phyloP scores from a whole-genome alignment of 2,888 invertebrate genomes.

The Drosophila subsilvestris region DNA sequence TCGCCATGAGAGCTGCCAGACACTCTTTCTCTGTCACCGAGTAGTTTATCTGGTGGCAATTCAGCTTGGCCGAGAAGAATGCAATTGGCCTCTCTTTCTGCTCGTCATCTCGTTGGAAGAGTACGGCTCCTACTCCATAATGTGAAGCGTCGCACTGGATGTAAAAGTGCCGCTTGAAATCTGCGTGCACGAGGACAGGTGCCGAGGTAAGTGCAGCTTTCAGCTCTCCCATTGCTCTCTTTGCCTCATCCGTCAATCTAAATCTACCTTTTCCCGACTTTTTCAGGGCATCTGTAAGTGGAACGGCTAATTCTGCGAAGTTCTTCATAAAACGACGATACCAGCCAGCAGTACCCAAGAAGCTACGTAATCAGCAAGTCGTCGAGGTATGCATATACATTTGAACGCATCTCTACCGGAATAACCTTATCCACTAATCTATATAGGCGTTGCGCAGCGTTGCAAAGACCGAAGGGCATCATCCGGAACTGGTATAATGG shows the following conservation, averaged over 20 bases:
- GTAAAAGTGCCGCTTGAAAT: neutral
- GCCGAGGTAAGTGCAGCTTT: no score
- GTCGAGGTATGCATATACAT: no score
- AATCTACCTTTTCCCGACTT: neutral
- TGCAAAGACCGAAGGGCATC: no score
- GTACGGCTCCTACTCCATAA: no score
- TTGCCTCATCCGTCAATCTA: neutral
- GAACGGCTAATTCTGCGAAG: neutral
- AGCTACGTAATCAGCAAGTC: no score
- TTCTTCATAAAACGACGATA: constrained; percentile 4
- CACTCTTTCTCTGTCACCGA: constrained; percentile 4
- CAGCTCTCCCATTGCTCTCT: no score
- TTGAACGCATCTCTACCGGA: no score
- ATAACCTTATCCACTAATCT: no score
- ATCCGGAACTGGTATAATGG: no score
- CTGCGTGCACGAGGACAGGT: no score
- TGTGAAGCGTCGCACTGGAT: no score
- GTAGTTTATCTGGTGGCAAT: constrained; percentile 1
- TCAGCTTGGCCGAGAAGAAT: neutral
- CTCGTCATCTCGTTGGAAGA: neutral
- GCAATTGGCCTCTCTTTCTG: neutral
- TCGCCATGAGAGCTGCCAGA: constrained; percentile 1
- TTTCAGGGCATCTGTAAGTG: neutral
- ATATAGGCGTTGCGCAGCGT: no score
- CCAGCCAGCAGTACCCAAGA: neutral